A percentile compares a stretch with the other conserved stretches of the same genome.
phyloP scores from a whole-genome alignment of 2,113 vertebrate species.

The Amia ocellicauda region DNA sequence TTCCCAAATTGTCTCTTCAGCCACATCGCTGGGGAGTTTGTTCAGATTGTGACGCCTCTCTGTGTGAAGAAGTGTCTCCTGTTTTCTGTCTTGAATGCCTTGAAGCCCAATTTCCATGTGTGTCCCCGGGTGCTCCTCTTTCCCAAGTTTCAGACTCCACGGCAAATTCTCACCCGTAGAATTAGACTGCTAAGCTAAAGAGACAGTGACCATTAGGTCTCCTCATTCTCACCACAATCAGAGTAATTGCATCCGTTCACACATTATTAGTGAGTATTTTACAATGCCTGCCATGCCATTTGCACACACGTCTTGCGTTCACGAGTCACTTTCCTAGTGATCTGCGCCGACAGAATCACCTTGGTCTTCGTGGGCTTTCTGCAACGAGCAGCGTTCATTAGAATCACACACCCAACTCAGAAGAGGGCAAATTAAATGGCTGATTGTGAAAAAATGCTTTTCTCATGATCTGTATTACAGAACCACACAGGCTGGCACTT shows the following conservation, averaged over 20 bases:
- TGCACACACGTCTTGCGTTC: slow-evolving; percentile 37
- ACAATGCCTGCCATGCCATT: slow-evolving; percentile 29
- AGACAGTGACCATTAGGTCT: slow-evolving; percentile 38
- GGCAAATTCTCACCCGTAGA: slow-evolving; percentile 34
- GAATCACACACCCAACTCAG: background rate
- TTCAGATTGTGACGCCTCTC: no score
- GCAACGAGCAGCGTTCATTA: background rate
- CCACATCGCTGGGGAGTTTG: no score
- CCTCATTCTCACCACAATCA: slow-evolving; percentile 45
- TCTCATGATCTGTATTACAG: background rate
- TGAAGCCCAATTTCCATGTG: no score
- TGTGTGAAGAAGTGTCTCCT: no score
- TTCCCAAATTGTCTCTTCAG: no score
- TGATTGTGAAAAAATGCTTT: slow-evolving; percentile 1
- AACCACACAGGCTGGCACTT: background rate
- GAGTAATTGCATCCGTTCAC: slow-evolving; percentile 31
- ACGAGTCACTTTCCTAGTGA: slow-evolving; percentile 25
- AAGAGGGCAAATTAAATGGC: slow-evolving; percentile 2
- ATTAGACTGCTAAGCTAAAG: slow-evolving; percentile 12
- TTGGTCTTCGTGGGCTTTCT: background rate
- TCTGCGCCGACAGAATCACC: background rate
- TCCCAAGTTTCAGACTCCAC: background rate
- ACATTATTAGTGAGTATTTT: slow-evolving; percentile 45
- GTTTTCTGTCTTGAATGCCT: no score
- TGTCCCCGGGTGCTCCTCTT: no score